Percentiles rank a stretch among this genome's conserved stretches.
Evolutionary conservation across 2,113 vertebrate species (phyloP).

Genomic region (Oenanthe oenanthe): DNA sequence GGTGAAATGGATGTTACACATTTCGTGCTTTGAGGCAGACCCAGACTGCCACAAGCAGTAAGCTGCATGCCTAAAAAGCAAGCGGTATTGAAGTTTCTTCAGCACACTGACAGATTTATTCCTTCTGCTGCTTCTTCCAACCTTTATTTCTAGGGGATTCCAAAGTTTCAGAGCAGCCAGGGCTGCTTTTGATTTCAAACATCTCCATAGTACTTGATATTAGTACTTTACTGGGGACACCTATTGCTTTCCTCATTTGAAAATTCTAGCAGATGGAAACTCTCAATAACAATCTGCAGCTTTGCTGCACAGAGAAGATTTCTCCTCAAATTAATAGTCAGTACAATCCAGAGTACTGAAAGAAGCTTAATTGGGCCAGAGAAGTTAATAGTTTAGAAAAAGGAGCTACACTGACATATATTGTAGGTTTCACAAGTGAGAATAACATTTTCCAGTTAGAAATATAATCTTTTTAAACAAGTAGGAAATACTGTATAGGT

Average conservation of each 20-base stretch:
- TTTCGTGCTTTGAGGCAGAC: constrained; percentile 56
- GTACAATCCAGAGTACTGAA: neutral
- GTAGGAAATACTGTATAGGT: neutral
- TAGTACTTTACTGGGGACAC: neutral
- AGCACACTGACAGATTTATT: neutral
- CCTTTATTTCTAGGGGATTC: neutral
- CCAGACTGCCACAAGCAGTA: constrained; percentile 38
- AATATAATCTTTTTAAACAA: neutral
- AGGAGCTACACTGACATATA: neutral
- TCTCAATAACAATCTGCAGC: neutral
- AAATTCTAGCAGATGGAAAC: neutral
- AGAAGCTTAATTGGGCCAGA: neutral
- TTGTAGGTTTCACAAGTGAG: neutral
- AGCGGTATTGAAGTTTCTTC: neutral
- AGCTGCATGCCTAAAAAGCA: neutral
- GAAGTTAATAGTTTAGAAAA: neutral
- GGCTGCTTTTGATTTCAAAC: neutral
- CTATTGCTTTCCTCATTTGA: neutral
- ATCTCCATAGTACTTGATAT: neutral
- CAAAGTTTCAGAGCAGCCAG: neutral
- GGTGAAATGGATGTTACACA: constrained; percentile 40
- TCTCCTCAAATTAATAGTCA: neutral
- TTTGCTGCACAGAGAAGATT: neutral
- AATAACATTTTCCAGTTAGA: neutral
- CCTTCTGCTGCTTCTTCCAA: neutral